A percentile compares a stretch with the other conserved stretches of the same genome.
These are phyloP conservation scores for Pygocentrus nattereri DNA, from an alignment of 2,797 vertebrate species.

Conservation along the genomic window DNA sequence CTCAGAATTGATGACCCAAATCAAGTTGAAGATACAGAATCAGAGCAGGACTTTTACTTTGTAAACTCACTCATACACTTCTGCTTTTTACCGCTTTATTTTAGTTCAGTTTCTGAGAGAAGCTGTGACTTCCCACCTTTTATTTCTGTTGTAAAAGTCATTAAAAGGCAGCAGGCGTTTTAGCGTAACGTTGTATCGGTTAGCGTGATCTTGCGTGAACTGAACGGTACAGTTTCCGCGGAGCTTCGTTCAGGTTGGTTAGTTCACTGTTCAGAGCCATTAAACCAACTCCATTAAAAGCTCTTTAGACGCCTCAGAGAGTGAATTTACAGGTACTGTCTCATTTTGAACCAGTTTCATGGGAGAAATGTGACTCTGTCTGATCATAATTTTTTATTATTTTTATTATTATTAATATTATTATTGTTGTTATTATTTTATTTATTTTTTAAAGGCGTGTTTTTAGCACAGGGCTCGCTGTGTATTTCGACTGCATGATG, in stretches of 20 bases:
- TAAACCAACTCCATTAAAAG: no score
- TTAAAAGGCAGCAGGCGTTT: background rate
- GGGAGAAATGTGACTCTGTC: background rate
- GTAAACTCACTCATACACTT: background rate
- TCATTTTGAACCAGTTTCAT: background rate
- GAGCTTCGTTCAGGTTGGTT: no score
- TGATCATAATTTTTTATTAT: constrained; percentile 16
- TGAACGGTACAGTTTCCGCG: background rate
- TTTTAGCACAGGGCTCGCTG: background rate
- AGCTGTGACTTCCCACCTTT: background rate
- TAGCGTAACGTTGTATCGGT: background rate
- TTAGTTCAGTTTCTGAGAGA: background rate
- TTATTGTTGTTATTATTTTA: constrained; percentile 22
- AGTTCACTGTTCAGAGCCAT: no score
- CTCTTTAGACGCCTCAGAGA: no score
- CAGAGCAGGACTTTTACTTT: background rate
- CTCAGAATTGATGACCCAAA: background rate
- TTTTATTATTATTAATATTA: constrained; percentile 52
- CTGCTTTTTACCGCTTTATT: background rate
- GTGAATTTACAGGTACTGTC: background rate
- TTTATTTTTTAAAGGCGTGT: constrained; percentile 50
- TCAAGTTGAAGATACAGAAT: background rate
- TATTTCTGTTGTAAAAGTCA: background rate
- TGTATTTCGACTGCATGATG: constrained; percentile 2
- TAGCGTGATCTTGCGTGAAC: background rate